phyloP scores from a whole-genome alignment of 2,797 vertebrate genomes.

The Taenioides sp. region DNA sequence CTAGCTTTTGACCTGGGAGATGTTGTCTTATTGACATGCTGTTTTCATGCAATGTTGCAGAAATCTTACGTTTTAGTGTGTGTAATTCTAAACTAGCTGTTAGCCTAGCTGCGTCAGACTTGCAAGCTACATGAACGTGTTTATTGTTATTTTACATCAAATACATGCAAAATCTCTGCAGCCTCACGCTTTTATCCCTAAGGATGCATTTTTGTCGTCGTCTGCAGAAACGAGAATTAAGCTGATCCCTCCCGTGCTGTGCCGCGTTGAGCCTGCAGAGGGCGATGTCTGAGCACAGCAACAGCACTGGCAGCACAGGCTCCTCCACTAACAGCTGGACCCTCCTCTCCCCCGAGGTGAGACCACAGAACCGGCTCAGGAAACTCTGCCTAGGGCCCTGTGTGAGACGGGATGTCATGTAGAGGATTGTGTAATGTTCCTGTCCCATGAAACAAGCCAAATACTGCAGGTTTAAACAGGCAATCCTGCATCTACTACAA shows the following conservation, averaged over 20 bases:
- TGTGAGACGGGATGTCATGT: constrained; percentile 6
- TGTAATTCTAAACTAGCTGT: too few relatives aligned
- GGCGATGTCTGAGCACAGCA: constrained; percentile 85
- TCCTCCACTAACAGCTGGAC: constrained; percentile 87
- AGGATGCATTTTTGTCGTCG: constrained; percentile 53
- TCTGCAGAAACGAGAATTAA: constrained; percentile 52
- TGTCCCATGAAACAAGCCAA: constrained; percentile 15
- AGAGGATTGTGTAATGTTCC: constrained; percentile 12
- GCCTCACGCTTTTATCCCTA: constrained; percentile 16
- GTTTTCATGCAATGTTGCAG: background rate
- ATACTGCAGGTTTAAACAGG: constrained; percentile 23
- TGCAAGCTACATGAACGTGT: background rate
- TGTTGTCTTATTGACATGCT: background rate
- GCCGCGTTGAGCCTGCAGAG: constrained; percentile 60
- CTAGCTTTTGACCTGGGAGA: background rate
- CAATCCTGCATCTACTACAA: background rate
- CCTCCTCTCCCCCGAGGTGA: constrained; percentile 85
- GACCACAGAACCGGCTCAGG: constrained; percentile 11
- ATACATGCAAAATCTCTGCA: background rate
- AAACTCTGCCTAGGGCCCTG: constrained; percentile 6
- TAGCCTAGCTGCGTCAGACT: background rate
- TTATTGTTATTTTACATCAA: background rate
- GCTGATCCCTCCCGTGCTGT: constrained; percentile 57
- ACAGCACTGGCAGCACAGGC: constrained; percentile 77
- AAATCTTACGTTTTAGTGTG: background rate